Conservation (phyloP, 2,888 invertebrate species). For the Mycalesis mineus region DNA sequence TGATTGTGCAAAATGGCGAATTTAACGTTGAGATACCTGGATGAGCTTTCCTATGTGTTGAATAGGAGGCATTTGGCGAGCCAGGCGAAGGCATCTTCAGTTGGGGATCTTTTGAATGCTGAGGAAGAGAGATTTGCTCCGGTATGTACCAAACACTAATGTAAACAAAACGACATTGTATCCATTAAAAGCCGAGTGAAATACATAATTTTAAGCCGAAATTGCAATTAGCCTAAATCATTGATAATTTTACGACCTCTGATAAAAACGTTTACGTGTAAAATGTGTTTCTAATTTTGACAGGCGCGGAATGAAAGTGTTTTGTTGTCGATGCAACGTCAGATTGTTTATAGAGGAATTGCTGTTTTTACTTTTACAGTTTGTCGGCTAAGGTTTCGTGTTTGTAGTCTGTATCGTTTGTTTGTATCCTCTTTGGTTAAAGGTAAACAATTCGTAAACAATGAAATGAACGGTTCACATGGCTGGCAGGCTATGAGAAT, state of each 20-base stretch:
- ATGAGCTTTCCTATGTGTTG: constrained; percentile 72
- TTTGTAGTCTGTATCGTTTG: background rate
- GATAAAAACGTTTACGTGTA: background rate
- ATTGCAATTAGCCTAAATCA: background rate
- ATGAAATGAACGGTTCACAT: too few species aligned
- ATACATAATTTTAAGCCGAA: background rate
- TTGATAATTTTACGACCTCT: background rate
- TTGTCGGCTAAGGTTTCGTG: constrained; percentile 13
- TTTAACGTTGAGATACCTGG: constrained; percentile 71
- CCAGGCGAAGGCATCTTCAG: constrained; percentile 71
- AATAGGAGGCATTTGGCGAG: constrained; percentile 62
- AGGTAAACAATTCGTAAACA: too few species aligned
- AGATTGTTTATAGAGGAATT: constrained; percentile 3
- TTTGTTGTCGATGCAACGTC: background rate
- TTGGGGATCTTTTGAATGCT: constrained; percentile 68
- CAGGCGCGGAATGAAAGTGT: constrained; percentile 20
- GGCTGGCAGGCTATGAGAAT: too few species aligned
- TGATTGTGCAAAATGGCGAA: constrained; percentile 55
- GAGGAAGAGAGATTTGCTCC: constrained; percentile 64
- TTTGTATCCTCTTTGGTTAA: too few species aligned
- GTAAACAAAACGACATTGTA: background rate
- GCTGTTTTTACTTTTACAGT: constrained; percentile 7
- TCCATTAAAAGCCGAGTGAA: background rate
- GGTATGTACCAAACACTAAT: constrained; percentile 38
- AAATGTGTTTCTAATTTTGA: constrained; percentile 7